A percentile compares a stretch with the other conserved stretches of the same genome.
Conservation (phyloP, 1,140 invertebrate genomes). For the Euglossa dilemma region DNA sequence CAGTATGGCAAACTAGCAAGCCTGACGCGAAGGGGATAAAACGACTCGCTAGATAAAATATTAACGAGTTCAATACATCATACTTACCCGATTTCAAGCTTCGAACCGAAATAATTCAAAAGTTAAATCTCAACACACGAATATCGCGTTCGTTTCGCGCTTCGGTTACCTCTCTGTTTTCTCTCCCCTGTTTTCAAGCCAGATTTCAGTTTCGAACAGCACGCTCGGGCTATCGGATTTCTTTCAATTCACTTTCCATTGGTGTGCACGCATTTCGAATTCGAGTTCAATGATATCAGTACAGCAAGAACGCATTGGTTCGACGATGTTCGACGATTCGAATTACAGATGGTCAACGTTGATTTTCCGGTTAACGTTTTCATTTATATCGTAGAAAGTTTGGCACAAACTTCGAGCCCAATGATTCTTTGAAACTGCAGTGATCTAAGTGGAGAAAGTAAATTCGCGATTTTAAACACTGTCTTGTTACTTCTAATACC, state of each 20-base stretch:
- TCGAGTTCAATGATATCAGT: not conserved
- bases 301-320: not conserved
- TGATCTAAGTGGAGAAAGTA: too few species aligned
- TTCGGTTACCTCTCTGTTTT: not conserved
- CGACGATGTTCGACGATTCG: too few species aligned
- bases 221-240: not conserved
- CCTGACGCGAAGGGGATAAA: not conserved
- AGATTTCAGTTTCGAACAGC: not conserved
- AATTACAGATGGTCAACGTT: not conserved
- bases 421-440: not conserved
- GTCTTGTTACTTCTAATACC: too few species aligned
- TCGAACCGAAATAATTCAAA: not conserved
- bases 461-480: too few species aligned
- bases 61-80: not conserved
- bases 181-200: not conserved
- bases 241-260: not conserved
- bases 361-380: constrained; percentile 6
- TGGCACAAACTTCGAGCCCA: constrained; percentile 14
- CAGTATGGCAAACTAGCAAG: too few species aligned
- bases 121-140: not conserved
- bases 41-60: not conserved
- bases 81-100: not conserved
- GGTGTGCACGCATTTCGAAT: not conserved
- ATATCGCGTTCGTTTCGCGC: not conserved
- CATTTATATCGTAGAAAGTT: too few species aligned